A percentile compares a stretch with the other conserved stretches of the same genome.
Evolutionary conservation across 2,888 invertebrate genomes (phyloP).

Genomic region (Phengaris arion): DNA sequence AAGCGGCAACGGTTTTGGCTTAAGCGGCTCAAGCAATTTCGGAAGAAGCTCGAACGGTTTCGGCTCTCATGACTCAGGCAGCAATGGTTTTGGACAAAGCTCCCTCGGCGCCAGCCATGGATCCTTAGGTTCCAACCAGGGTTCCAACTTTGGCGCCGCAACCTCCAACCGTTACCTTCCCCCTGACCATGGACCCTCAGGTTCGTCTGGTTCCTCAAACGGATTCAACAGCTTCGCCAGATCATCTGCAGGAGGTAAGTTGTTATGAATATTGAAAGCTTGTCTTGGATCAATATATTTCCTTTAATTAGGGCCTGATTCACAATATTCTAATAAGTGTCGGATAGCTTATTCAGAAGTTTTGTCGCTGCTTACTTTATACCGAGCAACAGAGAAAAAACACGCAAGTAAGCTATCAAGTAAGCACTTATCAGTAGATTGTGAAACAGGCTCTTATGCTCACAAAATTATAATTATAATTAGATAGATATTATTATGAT

Average conservation of each 20-base stretch:
- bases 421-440: too few species aligned
- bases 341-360: too few species aligned
- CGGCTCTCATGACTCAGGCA: slow-evolving; percentile 13
- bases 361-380: too few species aligned
- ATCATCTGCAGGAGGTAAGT: not conserved
- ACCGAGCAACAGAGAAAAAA: too few species aligned
- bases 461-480: too few species aligned
- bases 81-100: slow-evolving; percentile 30
- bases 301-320: too few species aligned
- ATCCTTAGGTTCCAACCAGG: slow-evolving; percentile 36
- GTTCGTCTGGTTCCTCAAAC: slow-evolving; percentile 37
- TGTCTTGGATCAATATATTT: too few species aligned
- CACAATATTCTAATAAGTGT: too few species aligned
- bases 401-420: too few species aligned
- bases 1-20: slow-evolving; percentile 35
- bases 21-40: slow-evolving; percentile 28
- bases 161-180: slow-evolving; percentile 69
- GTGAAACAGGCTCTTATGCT: too few species aligned
- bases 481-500: too few species aligned
- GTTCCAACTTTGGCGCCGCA: slow-evolving; percentile 48
- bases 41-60: slow-evolving; percentile 30
- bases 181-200: slow-evolving; percentile 56
- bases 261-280: not conserved
- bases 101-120: slow-evolving; percentile 32
- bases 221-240: slow-evolving; percentile 36